phyloP scores from a whole-genome alignment of 2,797 vertebrate species.

The Danionella dracula region DNA sequence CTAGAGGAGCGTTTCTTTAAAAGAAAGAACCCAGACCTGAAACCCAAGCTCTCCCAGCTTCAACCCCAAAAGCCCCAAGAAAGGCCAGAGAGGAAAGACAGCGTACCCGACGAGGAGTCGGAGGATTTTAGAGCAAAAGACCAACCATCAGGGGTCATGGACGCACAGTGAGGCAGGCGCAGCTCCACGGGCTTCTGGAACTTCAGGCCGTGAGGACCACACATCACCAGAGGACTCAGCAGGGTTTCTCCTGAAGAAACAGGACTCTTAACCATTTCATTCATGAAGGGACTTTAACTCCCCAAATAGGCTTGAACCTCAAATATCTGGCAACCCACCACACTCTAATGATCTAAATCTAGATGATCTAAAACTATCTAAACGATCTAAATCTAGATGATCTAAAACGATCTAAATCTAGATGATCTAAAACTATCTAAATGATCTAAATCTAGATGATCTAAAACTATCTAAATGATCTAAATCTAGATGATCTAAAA shows the following conservation, averaged over 20 bases:
- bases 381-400: no score
- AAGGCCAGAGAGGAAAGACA: slow-evolving; percentile 85
- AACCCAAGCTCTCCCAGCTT: slow-evolving; percentile 28
- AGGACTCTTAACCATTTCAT: no score
- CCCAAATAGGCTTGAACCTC: no score
- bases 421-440: no score
- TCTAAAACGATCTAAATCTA: no score
- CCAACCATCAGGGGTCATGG: slow-evolving; percentile 99
- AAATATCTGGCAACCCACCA: no score
- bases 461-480: no score
- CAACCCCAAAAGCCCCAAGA: slow-evolving; percentile 81
- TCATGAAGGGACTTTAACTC: no score
- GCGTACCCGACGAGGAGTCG: slow-evolving; percentile 99
- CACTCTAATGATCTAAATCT: no score
- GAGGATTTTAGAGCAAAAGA: slow-evolving; percentile 99
- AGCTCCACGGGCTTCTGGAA: slow-evolving; percentile 99
- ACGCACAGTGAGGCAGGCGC: slow-evolving; percentile 98
- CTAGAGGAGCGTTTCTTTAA: slow-evolving; percentile 2
- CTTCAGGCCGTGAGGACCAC: slow-evolving; percentile 97
- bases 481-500: no score
- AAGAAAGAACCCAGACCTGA: slow-evolving; percentile 36
- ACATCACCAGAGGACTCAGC: slow-evolving; percentile 94
- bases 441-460: no score
- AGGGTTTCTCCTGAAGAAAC: slow-evolving; percentile 85
- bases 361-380: no score